A percentile compares a stretch with the other conserved stretches of the same genome.
These are phyloP conservation scores for Rhinichthys osculus DNA, from an alignment of 2,797 vertebrate genomes.

Conservation along the genomic window DNA sequence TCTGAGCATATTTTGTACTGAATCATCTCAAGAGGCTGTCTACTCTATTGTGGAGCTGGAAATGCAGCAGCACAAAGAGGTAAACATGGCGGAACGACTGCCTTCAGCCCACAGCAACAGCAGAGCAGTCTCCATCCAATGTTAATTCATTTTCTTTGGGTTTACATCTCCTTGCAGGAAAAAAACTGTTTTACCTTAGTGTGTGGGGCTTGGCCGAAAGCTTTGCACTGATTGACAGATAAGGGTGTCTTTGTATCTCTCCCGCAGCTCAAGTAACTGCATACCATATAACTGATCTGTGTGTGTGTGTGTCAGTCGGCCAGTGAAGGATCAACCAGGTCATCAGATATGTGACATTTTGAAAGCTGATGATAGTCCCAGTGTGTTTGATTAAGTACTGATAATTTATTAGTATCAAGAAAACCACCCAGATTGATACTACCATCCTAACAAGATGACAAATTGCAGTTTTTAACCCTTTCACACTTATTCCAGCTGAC, in stretches of 20 bases:
- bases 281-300: conserved; percentile 46
- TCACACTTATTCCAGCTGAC: no score
- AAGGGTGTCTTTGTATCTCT: conserved; percentile 60
- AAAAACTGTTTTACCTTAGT: background rate
- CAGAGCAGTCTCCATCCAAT: background rate
- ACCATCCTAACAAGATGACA: background rate
- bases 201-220: conserved; percentile 18
- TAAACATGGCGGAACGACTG: conserved; percentile 35
- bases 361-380: conserved; percentile 63
- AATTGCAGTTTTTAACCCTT: conserved; percentile 37
- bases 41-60: conserved; percentile 38
- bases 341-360: conserved; percentile 61
- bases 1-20: conserved; percentile 36
- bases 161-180: conserved; percentile 15
- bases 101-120: background rate
- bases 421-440: conserved; percentile 53
- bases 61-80: conserved; percentile 34
- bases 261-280: conserved; percentile 38
- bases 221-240: conserved; percentile 54
- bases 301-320: conserved; percentile 46
- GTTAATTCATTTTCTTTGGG: background rate
- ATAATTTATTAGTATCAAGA: conserved; percentile 59
- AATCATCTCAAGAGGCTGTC: conserved; percentile 46
- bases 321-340: conserved; percentile 65
- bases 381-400: conserved; percentile 49